Percentiles rank a stretch among this genome's conserved stretches.
Evolutionary conservation across 2,797 vertebrate species (phyloP).

Genomic region (Acanthiza pusilla): DNA sequence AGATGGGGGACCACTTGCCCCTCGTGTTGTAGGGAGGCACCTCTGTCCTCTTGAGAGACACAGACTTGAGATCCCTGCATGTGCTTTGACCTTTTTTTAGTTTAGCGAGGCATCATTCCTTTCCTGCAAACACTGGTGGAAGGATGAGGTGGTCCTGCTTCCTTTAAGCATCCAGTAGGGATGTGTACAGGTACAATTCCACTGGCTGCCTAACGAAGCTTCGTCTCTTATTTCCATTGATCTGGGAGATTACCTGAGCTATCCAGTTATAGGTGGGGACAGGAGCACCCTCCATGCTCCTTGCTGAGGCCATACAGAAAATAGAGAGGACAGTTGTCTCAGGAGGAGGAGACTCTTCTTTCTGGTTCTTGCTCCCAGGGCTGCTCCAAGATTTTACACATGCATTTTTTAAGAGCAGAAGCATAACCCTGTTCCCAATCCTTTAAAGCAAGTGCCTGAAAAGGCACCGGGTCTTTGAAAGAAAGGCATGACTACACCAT

Average conservation of each 20-base stretch:
- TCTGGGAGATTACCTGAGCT: neutral
- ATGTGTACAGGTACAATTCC: neutral
- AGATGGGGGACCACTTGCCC: neutral
- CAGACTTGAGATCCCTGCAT: neutral
- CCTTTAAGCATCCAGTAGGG: neutral
- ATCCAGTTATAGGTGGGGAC: neutral
- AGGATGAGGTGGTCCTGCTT: neutral
- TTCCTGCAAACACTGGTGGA: neutral
- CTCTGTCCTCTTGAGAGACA: neutral
- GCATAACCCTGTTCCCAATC: neutral
- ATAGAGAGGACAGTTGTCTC: neutral
- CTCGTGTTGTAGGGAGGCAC: rapidly evolving
- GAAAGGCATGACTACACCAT: neutral
- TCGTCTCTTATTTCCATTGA: neutral
- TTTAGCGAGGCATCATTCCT: neutral
- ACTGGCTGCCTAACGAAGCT: neutral
- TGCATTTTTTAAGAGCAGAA: neutral
- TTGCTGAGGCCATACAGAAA: neutral
- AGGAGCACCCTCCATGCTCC: neutral
- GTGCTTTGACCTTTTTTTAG: neutral
- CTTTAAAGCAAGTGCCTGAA: neutral
- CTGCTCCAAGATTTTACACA: neutral
- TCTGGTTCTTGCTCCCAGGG: neutral
- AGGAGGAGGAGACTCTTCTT: neutral
- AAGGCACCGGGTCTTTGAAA: neutral